A percentile compares a stretch with the other conserved stretches of the same genome.
These are phyloP conservation scores for Lamellibrachia satsuma DNA, from an alignment of 2,888 invertebrate genomes.

Conservation along the genomic window DNA sequence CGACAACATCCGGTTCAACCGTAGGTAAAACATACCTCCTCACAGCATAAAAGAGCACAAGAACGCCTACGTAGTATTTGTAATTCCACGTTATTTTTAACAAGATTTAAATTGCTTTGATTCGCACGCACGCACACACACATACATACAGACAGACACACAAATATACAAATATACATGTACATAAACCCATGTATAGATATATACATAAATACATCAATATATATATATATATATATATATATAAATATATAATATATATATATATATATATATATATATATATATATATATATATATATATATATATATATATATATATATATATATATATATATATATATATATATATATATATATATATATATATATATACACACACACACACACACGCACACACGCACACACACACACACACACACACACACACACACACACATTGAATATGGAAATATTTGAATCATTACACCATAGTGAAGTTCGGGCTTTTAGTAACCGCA, in stretches of 20 bases:
- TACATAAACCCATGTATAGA: not conserved
- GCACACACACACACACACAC: too few relatives aligned
- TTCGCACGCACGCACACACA: too few relatives aligned
- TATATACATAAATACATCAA: conserved; percentile 23
- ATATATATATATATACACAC: conserved; percentile 31
- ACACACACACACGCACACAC: conserved; percentile 29
- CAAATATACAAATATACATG: not conserved
- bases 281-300: conserved; percentile 28
- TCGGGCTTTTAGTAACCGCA: too few relatives aligned
- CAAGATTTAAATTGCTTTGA: too few relatives aligned
- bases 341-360: conserved; percentile 33
- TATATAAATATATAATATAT: not conserved
- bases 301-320: conserved; percentile 23
- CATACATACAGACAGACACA: not conserved
- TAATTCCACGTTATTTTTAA: too few relatives aligned
- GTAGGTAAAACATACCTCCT: too few relatives aligned
- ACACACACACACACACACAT: too few relatives aligned
- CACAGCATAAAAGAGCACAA: too few relatives aligned
- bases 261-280: conserved; percentile 28
- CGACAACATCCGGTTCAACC: too few relatives aligned
- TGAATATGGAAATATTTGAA: too few relatives aligned
- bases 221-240: conserved; percentile 23
- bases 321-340: conserved; percentile 25
- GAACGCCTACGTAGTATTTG: too few relatives aligned
- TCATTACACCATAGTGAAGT: too few relatives aligned